Conservation (phyloP, 2,113 vertebrate species). For the Amblyopsis rosae region DNA sequence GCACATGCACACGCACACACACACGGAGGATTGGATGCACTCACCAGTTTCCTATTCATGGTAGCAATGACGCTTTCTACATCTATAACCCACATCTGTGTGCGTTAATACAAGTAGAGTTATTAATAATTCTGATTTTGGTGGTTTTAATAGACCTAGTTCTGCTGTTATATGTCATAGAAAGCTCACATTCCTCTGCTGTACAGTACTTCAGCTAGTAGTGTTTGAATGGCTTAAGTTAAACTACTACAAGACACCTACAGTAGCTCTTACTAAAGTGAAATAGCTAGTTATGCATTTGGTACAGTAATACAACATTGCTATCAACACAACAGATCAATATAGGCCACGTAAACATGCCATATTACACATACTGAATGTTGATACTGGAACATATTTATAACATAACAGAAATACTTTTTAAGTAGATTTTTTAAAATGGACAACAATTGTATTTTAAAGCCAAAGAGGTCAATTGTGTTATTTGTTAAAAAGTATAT, state of each 20-base stretch:
- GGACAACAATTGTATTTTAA: no score
- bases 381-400: no score
- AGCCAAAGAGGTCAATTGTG: no score
- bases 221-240: neutral
- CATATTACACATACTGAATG: no score
- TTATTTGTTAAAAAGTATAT: no score
- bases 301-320: no score
- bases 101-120: neutral
- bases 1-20: no score
- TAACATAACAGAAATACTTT: no score
- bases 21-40: slow-evolving; percentile 18
- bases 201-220: slow-evolving; percentile 6
- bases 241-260: neutral
- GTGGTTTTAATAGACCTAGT: slow-evolving; percentile 31
- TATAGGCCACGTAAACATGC: no score
- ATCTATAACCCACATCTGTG: slow-evolving; percentile 56
- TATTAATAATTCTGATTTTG: slow-evolving; percentile 52
- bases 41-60: slow-evolving; percentile 57
- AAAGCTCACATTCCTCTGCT: neutral
- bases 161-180: slow-evolving; percentile 17
- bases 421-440: no score
- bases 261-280: neutral
- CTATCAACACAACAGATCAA: no score
- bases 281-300: no score
- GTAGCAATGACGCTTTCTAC: slow-evolving; percentile 53